Evolutionary conservation across 92 coral and sea anemone species (phyloP).

Genomic region (Nematostella vectensis): DNA sequence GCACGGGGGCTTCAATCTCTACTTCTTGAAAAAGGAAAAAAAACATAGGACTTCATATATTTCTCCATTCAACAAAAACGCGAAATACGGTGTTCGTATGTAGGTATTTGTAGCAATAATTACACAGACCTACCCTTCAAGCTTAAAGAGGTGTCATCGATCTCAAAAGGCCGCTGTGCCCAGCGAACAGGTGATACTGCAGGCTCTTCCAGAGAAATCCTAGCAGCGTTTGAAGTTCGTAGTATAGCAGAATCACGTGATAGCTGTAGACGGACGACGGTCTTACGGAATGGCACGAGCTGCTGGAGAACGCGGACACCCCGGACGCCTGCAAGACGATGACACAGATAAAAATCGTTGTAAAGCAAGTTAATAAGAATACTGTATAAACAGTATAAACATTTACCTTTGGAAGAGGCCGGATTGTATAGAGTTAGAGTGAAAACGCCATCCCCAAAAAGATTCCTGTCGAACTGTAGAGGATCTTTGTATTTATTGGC

Average conservation of each 20-base stretch:
- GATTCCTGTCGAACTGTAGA: conserved; percentile 33
- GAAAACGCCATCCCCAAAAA: conserved; percentile 50
- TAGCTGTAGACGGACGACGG: conserved; percentile 46
- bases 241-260: conserved; percentile 27
- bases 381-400: no score
- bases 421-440: conserved; percentile 80
- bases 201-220: conserved; percentile 73
- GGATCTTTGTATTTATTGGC: conserved; percentile 34
- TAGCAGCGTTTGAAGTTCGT: conserved; percentile 63
- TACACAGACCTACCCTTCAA: not conserved
- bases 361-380: no score
- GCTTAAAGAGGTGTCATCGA: conserved; percentile 42
- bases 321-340: conserved; percentile 85
- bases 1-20: no score
- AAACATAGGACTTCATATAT: no score
- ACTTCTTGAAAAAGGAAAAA: no score
- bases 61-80: no score
- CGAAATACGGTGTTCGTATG: no score
- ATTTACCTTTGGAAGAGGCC: conserved; percentile 72
- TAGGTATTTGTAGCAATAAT: no score
- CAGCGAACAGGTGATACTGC: conserved; percentile 79
- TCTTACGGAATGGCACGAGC: conserved; percentile 62
- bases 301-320: conserved; percentile 88
- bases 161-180: conserved; percentile 42
- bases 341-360: not conserved